Base-by-base conservation (phyloP, 2,113 vertebrate genomes). In the Trematocara variabile region DNA sequence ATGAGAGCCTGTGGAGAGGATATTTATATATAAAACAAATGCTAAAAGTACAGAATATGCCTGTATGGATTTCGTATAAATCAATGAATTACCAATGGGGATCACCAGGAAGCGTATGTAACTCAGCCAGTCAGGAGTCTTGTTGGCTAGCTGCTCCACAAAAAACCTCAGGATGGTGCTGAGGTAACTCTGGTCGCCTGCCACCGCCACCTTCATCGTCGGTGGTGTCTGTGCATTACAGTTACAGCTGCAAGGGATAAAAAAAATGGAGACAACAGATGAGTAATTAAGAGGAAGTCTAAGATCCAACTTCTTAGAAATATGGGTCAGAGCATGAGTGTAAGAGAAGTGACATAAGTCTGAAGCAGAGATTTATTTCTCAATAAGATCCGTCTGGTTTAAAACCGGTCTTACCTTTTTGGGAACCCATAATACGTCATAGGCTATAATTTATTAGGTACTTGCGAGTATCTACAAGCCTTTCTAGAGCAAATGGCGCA, bases 131-230 rank as follows among this genome's bases (percentile, higher is more conserved):
- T 96, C 96, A 1, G 96, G 95, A 0, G 96, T 96, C 86, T 96
- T 96, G 87, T 96, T 96, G 86, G 96, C 96, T 83, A 97, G 93
- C 92, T 96, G 96, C 90, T 96, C 95, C 91, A 97, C 96, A 20
- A 97, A 97, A 92, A 96, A 96, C 82, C 95, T 91, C 94, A 97
- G 92, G 87, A 97, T 89, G 79, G 96, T 96, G 89, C 96, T 96
- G 58, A 97, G 96, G 91, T 96, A 96, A 87, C 95, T 94, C 92
- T 96, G 96, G 89, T 96, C 96, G 1, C 96, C 96, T 3, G 95
- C 95, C 78, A 96, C 93, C 0, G 95, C 96, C 85, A 97, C 95
- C 85, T 96, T 97, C 86, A 97, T 95, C 1, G 96, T 96, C 3
- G 95, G 95, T 1, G 96, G 96, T 4, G 91, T 95, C 89, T 96